Evolutionary conservation across 2,888 invertebrate genomes (phyloP).

Genomic region (Allophyes oxyacanthae): DNA sequence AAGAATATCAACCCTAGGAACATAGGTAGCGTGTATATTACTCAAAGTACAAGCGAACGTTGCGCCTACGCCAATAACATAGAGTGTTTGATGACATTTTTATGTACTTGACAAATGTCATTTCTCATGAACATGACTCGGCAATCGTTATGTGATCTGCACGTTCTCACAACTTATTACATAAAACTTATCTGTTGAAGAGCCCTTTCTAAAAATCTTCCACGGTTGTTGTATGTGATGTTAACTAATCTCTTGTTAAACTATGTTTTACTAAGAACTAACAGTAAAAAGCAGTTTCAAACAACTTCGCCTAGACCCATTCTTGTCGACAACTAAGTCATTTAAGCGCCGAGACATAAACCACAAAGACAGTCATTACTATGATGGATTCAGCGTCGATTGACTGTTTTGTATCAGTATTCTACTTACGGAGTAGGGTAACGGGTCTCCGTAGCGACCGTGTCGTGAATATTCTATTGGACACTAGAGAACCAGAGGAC

Average conservation of each 20-base stretch:
- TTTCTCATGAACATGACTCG: conserved; percentile 31
- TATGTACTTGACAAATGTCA: conserved; percentile 49
- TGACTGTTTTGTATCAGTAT: conserved; percentile 74
- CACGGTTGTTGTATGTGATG: neutral
- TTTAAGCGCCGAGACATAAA: conserved; percentile 31
- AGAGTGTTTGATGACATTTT: conserved; percentile 58
- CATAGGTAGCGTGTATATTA: conserved; percentile 26
- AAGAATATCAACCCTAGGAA: conserved; percentile 41
- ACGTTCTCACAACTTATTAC: conserved; percentile 21
- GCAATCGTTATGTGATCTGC: conserved; percentile 36
- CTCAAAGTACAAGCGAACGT: conserved; percentile 32
- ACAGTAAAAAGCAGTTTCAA: no score
- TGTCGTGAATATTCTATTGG: conserved; percentile 72
- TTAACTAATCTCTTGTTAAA: conserved; percentile 13
- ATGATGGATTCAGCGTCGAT: conserved; percentile 59
- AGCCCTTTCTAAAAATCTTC: conserved; percentile 39
- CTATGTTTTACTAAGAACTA: neutral
- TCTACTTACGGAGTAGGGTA: conserved; percentile 76
- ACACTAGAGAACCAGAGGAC: conserved; percentile 39
- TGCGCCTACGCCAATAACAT: conserved; percentile 60
- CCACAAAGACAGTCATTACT: conserved; percentile 62
- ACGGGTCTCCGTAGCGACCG: conserved; percentile 69
- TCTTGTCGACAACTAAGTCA: no score
- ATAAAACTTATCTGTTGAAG: conserved; percentile 9
- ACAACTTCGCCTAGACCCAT: no score